Conservation (phyloP, 2,113 vertebrate species). For the Dipodomys spectabilis region DNA sequence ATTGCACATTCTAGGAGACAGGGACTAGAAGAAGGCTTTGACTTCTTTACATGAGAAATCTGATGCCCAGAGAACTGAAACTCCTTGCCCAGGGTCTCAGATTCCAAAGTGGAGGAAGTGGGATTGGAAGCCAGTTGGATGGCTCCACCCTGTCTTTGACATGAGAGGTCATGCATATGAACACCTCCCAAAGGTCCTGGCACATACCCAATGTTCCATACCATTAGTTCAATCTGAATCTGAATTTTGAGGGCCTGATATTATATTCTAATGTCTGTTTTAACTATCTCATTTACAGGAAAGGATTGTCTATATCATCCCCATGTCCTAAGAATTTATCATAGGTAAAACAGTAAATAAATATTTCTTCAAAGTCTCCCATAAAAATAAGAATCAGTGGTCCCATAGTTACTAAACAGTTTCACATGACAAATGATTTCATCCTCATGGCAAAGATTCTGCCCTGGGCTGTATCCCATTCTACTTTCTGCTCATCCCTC, state of each 20-base stretch:
- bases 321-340: background rate
- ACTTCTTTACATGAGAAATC: background rate
- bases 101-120: background rate
- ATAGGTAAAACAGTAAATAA: background rate
- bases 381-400: background rate
- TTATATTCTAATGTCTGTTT: background rate
- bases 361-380: background rate
- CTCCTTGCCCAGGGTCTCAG: no score
- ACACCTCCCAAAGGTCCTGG: background rate
- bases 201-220: background rate
- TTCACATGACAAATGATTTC: background rate
- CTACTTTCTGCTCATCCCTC: background rate
- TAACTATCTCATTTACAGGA: background rate
- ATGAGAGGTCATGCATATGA: background rate
- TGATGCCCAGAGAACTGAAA: background rate
- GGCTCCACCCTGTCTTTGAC: background rate
- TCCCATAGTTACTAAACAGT: background rate
- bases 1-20: background rate
- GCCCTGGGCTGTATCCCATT: background rate
- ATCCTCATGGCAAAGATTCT: no score
- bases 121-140: background rate
- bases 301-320: background rate
- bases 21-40: fast-evolving
- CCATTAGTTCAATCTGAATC: background rate
- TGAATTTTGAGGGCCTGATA: background rate